A percentile compares a stretch with the other conserved stretches of the same genome.
Evolutionary conservation across 1,140 invertebrate genomes (phyloP).

Genomic region (Panonychus citri): DNA sequence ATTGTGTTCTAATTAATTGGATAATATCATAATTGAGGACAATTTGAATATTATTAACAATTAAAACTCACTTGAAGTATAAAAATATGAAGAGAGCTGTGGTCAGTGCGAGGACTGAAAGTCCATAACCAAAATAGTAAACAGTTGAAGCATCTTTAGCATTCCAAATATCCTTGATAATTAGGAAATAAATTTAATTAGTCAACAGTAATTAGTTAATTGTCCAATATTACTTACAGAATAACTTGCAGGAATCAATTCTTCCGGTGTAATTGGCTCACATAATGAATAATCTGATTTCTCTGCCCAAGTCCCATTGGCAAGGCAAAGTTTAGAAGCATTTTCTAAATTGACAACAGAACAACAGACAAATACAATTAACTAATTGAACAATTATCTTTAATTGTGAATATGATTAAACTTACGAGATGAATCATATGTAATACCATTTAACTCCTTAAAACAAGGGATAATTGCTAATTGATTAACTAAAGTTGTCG

Average conservation of each 20-base stretch:
- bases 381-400: too few species aligned
- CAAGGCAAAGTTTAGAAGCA: constrained; percentile 38
- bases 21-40: not conserved
- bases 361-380: too few species aligned
- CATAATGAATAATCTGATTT: constrained; percentile 42
- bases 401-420: not conserved
- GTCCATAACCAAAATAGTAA: constrained; percentile 46
- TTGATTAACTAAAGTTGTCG: constrained; percentile 35
- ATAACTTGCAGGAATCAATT: not conserved
- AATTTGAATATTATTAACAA: too few species aligned
- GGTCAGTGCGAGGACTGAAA: constrained; percentile 47
- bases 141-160: constrained; percentile 23
- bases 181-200: not conserved
- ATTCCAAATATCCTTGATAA: not conserved
- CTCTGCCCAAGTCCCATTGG: constrained; percentile 39
- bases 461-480: constrained; percentile 42
- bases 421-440: constrained; percentile 36
- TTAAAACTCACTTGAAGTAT: constrained; percentile 54
- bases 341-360: constrained; percentile 36
- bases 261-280: constrained; percentile 13
- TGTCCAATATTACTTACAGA: not conserved
- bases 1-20: too few species aligned
- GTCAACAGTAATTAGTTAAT: not conserved
- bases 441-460: constrained; percentile 43
- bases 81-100: constrained; percentile 53